phyloP scores from a whole-genome alignment of 2,888 invertebrate genomes.

The Electrophaes corylata region DNA sequence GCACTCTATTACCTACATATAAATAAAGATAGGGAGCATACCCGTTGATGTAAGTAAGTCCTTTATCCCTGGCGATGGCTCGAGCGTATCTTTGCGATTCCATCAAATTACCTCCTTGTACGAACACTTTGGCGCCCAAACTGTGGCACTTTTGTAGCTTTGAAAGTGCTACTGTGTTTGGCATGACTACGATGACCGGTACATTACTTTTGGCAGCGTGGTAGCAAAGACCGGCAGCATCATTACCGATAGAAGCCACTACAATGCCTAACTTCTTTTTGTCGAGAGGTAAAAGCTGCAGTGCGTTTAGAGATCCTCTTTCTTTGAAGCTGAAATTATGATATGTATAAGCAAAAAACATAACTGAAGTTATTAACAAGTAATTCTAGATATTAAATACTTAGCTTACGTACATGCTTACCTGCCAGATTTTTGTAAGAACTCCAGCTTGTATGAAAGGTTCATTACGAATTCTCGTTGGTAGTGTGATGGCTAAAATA shows the following conservation, averaged over 20 bases:
- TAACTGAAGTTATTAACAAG: too few species aligned
- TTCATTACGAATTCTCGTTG: conserved; percentile 57
- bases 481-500: conserved; percentile 58
- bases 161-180: conserved; percentile 86
- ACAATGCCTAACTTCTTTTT: conserved; percentile 86
- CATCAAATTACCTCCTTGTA: conserved; percentile 85
- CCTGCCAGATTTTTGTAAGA: conserved; percentile 61
- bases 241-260: conserved; percentile 89
- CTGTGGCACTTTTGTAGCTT: conserved; percentile 86
- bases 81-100: conserved; percentile 86
- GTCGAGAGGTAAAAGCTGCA: conserved; percentile 82
- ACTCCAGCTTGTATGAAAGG: conserved; percentile 61
- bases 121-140: conserved; percentile 87
- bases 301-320: conserved; percentile 86
- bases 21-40: too few species aligned
- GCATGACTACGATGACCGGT: conserved; percentile 88
- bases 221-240: conserved; percentile 87
- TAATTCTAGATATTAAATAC: not conserved
- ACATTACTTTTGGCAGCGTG: conserved; percentile 85
- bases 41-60: conserved; percentile 88
- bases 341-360: not conserved
- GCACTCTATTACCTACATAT: too few species aligned
- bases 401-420: too few species aligned
- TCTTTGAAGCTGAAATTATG: conserved; percentile 86
- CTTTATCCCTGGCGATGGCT: conserved; percentile 82